Evolutionary conservation across 2,113 vertebrate genomes (phyloP).

Genomic region (Ophiodon elongatus): DNA sequence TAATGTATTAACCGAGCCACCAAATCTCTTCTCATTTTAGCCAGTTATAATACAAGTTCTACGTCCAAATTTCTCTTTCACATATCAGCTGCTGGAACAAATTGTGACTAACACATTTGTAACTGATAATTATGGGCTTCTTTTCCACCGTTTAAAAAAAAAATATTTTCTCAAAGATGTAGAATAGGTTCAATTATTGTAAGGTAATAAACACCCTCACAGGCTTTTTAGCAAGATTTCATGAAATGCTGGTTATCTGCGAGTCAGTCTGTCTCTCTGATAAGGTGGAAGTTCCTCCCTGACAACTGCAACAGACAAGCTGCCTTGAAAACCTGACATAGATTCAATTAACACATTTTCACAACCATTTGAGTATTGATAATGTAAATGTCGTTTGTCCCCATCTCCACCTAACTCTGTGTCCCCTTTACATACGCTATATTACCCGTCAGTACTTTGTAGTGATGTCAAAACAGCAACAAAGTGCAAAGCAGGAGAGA

Average conservation of each 20-base stretch:
- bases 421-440: neutral
- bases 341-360: neutral
- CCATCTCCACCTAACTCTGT: neutral
- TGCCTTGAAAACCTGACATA: conserved; percentile 20
- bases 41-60: neutral
- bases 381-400: neutral
- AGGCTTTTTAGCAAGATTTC: conserved; percentile 4
- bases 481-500: neutral
- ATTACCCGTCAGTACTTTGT: neutral
- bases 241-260: conserved; percentile 20
- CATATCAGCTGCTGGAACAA: neutral
- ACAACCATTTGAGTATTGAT: neutral
- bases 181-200: neutral
- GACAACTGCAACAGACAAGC: conserved; percentile 23
- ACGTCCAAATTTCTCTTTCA: neutral
- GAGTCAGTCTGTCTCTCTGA: conserved; percentile 58
- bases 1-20: neutral
- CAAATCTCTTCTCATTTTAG: neutral
- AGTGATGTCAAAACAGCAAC: neutral
- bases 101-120: neutral
- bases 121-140: neutral
- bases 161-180: neutral
- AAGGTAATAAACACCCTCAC: neutral
- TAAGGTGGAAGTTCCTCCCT: conserved; percentile 62
- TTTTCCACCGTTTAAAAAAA: neutral